Evolutionary conservation across 2,113 vertebrate genomes (phyloP).

Genomic region (Psilopsiagon aymara): DNA sequence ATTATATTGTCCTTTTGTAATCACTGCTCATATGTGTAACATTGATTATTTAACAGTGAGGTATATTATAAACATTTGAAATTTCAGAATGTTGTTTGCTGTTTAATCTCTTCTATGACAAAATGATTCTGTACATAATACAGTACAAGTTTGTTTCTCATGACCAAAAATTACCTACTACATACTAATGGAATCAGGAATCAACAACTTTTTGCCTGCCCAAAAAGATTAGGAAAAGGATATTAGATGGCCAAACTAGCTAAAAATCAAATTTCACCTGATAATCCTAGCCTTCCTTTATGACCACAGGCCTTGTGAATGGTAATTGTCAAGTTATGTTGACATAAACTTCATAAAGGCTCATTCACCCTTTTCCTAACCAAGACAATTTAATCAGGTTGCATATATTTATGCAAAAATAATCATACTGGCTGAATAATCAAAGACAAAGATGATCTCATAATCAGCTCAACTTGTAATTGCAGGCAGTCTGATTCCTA

Average conservation of each 20-base stretch:
- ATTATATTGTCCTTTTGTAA: background rate
- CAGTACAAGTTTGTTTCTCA: background rate
- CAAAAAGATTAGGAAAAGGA: background rate
- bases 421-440: background rate
- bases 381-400: background rate
- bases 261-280: background rate
- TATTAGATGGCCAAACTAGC: background rate
- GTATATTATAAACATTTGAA: background rate
- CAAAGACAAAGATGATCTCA: background rate
- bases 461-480: background rate
- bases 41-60: background rate
- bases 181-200: background rate
- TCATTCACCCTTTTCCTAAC: background rate
- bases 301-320: background rate
- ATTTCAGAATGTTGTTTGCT: background rate
- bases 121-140: background rate
- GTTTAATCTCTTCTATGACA: background rate
- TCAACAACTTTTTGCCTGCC: background rate
- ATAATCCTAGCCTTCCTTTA: background rate
- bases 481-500: fast-evolving
- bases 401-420: background rate
- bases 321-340: background rate
- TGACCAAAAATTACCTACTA: background rate
- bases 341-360: background rate
- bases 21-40: background rate